phyloP scores from a whole-genome alignment of 1,140 invertebrate species.

The Leptopilina clavipes region DNA sequence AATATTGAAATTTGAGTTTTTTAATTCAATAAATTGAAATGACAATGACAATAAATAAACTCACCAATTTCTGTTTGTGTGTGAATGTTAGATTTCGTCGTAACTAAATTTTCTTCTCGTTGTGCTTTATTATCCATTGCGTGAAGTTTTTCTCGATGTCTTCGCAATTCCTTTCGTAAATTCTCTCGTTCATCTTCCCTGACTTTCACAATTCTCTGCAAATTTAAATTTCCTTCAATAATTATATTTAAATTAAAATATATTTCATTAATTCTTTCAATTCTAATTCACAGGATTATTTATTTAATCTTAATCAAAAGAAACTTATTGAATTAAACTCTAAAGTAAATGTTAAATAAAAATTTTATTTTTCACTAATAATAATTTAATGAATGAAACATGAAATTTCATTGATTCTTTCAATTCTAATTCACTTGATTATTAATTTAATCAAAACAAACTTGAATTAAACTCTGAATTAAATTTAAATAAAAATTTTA shows the following conservation, averaged over 20 bases:
- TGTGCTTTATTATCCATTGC: constrained; percentile 75
- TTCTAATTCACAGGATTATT: too few species aligned
- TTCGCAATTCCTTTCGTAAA: constrained; percentile 82
- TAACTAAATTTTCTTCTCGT: constrained; percentile 61
- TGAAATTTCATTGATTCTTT: too few species aligned
- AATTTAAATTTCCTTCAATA: constrained; percentile 38
- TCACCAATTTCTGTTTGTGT: constrained; percentile 63
- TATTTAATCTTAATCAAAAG: too few species aligned
- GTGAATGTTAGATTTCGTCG: constrained; percentile 49
- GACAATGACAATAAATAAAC: constrained; percentile 38
- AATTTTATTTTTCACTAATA: too few species aligned
- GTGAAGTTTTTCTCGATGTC: constrained; percentile 83
- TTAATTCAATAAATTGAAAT: constrained; percentile 30
- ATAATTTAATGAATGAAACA: too few species aligned
- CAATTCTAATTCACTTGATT: too few species aligned
- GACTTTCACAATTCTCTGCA: constrained; percentile 82
- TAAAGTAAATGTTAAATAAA: too few species aligned
- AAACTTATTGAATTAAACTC: too few species aligned
- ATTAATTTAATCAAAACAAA: too few species aligned
- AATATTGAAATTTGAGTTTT: constrained; percentile 27
- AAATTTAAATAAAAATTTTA: too few species aligned
- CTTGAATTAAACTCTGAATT: too few species aligned
- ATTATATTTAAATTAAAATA: constrained; percentile 1
- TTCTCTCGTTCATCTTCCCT: constrained; percentile 85
- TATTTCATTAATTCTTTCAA: constrained; percentile 5